These are phyloP conservation scores for Temnopleurus reevesii DNA, from an alignment of 53 echinoderm and acorn worm species.

Conservation along the genomic window DNA sequence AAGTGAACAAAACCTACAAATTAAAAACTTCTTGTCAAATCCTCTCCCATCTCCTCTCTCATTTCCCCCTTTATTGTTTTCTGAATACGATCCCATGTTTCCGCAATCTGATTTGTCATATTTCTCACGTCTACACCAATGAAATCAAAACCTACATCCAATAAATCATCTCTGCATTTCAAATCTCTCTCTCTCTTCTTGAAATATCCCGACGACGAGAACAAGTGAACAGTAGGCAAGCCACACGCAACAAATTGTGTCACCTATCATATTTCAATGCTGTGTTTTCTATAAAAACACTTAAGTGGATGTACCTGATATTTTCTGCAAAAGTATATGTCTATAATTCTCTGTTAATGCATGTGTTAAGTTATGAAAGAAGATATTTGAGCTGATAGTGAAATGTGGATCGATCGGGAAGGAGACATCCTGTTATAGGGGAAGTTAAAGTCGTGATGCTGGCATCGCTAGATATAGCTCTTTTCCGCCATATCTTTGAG, in stretches of 20 bases:
- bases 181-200: neutral
- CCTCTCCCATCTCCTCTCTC: neutral
- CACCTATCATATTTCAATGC: neutral
- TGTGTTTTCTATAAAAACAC: slow-evolving; percentile 6
- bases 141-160: neutral
- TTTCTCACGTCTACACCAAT: neutral
- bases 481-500: too few species aligned
- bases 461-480: too few species aligned
- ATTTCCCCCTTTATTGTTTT: neutral
- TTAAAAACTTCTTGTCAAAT: too few species aligned
- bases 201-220: neutral
- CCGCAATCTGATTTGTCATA: neutral
- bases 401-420: neutral
- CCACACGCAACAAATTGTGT: neutral
- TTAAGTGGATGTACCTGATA: neutral
- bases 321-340: neutral
- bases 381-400: neutral
- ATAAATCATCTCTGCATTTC: neutral
- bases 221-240: neutral
- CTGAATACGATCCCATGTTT: neutral
- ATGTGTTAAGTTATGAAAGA: neutral
- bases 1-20: too few species aligned
- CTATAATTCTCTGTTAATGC: neutral
- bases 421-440: neutral
- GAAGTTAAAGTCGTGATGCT: neutral